Base-by-base conservation (phyloP, 2,113 vertebrate species). In the Pygoscelis antarcticus region DNA sequence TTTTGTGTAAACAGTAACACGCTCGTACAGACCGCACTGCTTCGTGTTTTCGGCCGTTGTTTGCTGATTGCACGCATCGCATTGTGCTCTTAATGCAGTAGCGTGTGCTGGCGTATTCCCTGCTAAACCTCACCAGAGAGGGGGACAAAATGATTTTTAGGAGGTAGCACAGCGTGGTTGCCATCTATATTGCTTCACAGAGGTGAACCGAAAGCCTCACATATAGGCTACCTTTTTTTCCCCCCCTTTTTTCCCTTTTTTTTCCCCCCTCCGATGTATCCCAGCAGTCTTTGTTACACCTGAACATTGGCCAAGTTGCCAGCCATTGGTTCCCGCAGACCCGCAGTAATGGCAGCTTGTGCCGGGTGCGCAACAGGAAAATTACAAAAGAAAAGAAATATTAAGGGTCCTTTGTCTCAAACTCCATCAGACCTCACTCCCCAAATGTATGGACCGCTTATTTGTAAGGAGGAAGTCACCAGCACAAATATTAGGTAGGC, bases 241-340 rank as follows among this genome's bases (percentile, higher is more conserved):
- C 30, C 10, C 46, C 52, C 23, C 30, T 87, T 83, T 94, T 97
- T 82, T 65, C 15, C 78, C 25, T 14, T 69, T 96, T 76, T 60
- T 68, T 95, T 81, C 93, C 88, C 91, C 95, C 36, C 91, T 93
- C 89, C 47, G 68, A 79, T 74, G 81, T 97, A 97, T 98, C 98
- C 97, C 98, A 96, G 97, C 97, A 98, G 98, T 90, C 97, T 97
- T 96, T 93, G 96, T 95, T 82, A 92, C 80, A 95, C 96, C 97
- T 97, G 97, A 98, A 97, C 60, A 70, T 87, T 76, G 92, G 97
- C 97, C 97, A 98, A 97, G 89, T 97, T 96, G 90, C 74, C 95
- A 91, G 96, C 97, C 96, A 97, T 97, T 97, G 98, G 97, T 94
- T 96, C 96, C 89, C 89, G 69, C 94, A 86, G 89, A 94, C 89